Evolutionary conservation across 2,888 invertebrate species (phyloP).

Genomic region (Lasioglossum zephyrum): DNA sequence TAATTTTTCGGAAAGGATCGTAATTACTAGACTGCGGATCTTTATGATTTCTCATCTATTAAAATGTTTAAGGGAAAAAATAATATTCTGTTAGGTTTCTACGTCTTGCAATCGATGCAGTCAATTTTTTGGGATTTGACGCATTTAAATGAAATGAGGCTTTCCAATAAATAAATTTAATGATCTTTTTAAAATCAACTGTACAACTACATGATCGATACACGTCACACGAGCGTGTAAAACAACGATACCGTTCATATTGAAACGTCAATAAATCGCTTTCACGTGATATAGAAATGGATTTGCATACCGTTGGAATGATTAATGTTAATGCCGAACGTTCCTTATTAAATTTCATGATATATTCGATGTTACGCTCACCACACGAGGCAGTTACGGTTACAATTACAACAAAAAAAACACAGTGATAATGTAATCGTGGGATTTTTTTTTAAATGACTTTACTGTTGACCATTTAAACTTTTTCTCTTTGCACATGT

Average conservation of each 20-base stretch:
- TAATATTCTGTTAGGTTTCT: too few relatives aligned
- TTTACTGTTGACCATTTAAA: not conserved
- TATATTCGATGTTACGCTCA: not conserved
- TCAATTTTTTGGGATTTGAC: too few relatives aligned
- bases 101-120: too few relatives aligned
- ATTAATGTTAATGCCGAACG: not conserved
- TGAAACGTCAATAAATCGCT: not conserved
- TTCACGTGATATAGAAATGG: not conserved
- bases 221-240: too few relatives aligned
- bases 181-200: not conserved
- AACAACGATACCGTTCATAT: not conserved
- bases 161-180: not conserved
- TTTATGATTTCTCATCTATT: too few relatives aligned
- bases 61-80: too few relatives aligned
- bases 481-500: constrained; percentile 24
- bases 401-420: not conserved
- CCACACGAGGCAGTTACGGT: not conserved
- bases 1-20: too few relatives aligned
- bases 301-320: not conserved
- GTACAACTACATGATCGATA: too few relatives aligned
- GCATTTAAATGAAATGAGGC: too few relatives aligned
- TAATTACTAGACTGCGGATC: too few relatives aligned
- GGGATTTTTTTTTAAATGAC: not conserved
- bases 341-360: not conserved
- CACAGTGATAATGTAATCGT: not conserved